These are phyloP conservation scores for Lampris incognitus DNA, from an alignment of 2,113 vertebrate species.

Conservation along the genomic window DNA sequence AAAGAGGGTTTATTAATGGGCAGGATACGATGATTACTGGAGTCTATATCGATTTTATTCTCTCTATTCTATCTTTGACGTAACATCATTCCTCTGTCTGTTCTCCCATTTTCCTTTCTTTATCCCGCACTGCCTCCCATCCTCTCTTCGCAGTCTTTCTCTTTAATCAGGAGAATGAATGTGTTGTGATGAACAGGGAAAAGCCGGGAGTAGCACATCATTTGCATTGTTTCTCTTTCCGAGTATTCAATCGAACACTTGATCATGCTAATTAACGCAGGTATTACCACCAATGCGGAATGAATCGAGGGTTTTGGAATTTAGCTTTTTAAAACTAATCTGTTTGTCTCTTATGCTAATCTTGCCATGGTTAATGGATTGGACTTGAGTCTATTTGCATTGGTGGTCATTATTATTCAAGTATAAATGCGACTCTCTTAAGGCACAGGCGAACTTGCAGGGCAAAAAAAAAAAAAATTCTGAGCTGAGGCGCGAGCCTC, in stretches of 20 bases:
- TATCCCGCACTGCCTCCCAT: background rate
- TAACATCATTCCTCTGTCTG: background rate
- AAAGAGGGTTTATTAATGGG: conserved; percentile 18
- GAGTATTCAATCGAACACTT: conserved; percentile 20
- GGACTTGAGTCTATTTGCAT: conserved; percentile 21
- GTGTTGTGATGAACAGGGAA: background rate
- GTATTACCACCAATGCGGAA: conserved; percentile 26
- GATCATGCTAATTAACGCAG: conserved; percentile 43
- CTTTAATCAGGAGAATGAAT: background rate
- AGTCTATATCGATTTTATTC: background rate
- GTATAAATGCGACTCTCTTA: conserved; percentile 7
- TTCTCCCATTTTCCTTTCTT: background rate
- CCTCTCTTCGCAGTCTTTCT: background rate
- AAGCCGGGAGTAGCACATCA: background rate
- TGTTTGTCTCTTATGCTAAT: conserved; percentile 23
- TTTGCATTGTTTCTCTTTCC: background rate
- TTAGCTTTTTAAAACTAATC: background rate
- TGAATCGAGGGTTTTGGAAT: conserved; percentile 31
- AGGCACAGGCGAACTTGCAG: background rate
- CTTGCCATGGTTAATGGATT: conserved; percentile 2
- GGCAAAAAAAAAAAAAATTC: background rate
- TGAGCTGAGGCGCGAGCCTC: background rate
- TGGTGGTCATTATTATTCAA: conserved; percentile 16
- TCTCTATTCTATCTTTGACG: background rate
- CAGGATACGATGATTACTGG: conserved; percentile 28